Evolutionary conservation across 2,888 invertebrate species (phyloP).

Genomic region (Malthinus flaveolus): DNA sequence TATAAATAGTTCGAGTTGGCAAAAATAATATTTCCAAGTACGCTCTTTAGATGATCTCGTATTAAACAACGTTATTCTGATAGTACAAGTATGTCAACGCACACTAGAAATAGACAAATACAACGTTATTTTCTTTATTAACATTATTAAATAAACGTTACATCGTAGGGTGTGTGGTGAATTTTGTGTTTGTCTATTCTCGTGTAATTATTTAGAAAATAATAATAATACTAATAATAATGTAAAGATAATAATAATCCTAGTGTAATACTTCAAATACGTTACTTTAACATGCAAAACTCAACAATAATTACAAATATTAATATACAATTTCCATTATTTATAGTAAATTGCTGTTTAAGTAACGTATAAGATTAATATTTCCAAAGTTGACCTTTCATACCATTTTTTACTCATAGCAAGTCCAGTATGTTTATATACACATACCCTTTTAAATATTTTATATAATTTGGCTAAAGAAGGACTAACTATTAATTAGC

Average conservation of each 20-base stretch:
- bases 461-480: constrained; percentile 34
- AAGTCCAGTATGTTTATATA: constrained; percentile 46
- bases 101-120: constrained; percentile 53
- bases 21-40: constrained; percentile 1
- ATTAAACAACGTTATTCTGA: constrained; percentile 19
- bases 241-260: constrained; percentile 7
- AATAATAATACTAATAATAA: constrained; percentile 18
- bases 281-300: constrained; percentile 4
- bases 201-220: constrained; percentile 26
- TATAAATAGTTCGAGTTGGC: too few species aligned
- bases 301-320: constrained; percentile 3
- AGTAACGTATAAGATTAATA: constrained; percentile 12
- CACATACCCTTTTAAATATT: constrained; percentile 44
- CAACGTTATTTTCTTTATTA: constrained; percentile 26
- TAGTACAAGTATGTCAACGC: constrained; percentile 43
- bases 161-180: not conserved
- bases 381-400: constrained; percentile 41
- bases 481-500: constrained; percentile 26
- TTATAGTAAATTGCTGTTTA: constrained; percentile 1
- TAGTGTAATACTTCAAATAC: constrained; percentile 19
- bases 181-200: constrained; percentile 37
- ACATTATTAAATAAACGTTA: not conserved
- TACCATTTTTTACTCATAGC: constrained; percentile 51
- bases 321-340: constrained; percentile 1
- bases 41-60: not conserved